phyloP scores from a whole-genome alignment of 2,113 vertebrate species.

The Leptodactylus fuscus region DNA sequence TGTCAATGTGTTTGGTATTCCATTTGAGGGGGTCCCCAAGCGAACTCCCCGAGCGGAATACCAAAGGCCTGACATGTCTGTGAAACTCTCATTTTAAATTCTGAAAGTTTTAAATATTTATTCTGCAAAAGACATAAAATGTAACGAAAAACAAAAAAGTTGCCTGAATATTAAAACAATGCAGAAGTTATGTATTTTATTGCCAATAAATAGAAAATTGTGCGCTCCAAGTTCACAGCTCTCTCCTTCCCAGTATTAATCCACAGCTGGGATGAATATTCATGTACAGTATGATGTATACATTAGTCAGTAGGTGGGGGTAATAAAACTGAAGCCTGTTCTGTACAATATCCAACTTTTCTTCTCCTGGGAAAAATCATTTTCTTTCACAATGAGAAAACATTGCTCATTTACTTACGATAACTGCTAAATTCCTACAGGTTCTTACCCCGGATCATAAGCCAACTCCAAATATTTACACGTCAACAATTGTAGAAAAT shows the following conservation, averaged over 20 bases:
- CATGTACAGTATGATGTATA: constrained; percentile 22
- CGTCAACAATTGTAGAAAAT: constrained; percentile 29
- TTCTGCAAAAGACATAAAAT: neutral
- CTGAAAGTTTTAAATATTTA: neutral
- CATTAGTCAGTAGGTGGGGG: constrained; percentile 13
- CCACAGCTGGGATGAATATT: constrained; percentile 18
- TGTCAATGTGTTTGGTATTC: too few species aligned
- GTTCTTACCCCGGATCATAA: neutral
- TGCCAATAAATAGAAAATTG: neutral
- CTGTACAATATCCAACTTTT: neutral
- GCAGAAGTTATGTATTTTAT: neutral
- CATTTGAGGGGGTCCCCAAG: too few species aligned
- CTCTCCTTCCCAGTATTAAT: neutral
- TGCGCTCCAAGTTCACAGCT: neutral
- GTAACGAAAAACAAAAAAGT: neutral
- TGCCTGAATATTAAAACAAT: neutral
- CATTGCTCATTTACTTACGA: constrained; percentile 3
- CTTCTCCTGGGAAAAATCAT: neutral
- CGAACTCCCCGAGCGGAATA: too few species aligned
- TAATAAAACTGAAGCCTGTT: constrained; percentile 2
- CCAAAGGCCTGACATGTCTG: neutral
- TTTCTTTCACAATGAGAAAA: constrained; percentile 6
- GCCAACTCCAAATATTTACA: constrained; percentile 39
- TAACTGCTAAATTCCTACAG: constrained; percentile 19
- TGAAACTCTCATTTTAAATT: neutral